Base-by-base conservation (phyloP, 1,140 invertebrate species). In the Tetragnatha versicolor region DNA sequence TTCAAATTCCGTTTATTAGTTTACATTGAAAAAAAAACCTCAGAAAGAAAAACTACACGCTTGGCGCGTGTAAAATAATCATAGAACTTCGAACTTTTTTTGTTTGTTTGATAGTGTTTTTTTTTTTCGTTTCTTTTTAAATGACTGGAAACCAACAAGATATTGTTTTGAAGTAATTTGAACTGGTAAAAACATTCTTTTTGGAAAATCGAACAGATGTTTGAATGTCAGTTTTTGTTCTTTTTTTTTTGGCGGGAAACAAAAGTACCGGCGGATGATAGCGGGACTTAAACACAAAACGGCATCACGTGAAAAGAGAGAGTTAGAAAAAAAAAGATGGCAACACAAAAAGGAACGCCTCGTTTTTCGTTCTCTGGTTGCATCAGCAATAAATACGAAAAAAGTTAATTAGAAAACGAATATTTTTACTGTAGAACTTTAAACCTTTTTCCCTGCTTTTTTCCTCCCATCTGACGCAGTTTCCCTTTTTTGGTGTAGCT, bases 391-490 rank as follows among this genome's bases (percentile, higher is more conserved):
- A 77, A 58, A 53, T 20, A 53, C 25, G 25, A 53, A 77, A 77
- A 77, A 77, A 77, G 73, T 77, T 77, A 77, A 77, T 77, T 77
- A 77, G 73, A 77, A 77, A 77, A 77, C 61, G 73, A 77, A 77
- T 65, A 77, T 77, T 77, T 77, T 77, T 77, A 65, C 60, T 53
- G 45, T 27, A 45, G 25, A 45, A 65, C 51, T 75, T 75, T 58
- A 45, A 73, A 61, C n/a, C 39, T 49, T 60, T 61, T 73, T 61
- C 49, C 29, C n/a, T n/a, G n/a, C n/a, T n/a, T n/a, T n/a, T n/a
- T n/a, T n/a, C n/a, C n/a, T n/a, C n/a, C n/a, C n/a, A n/a, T n/a
- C n/a, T n/a, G n/a, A n/a, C n/a, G n/a, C n/a, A n/a, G n/a, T n/a
- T n/a, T n/a, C n/a, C n/a, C n/a, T n/a, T n/a, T n/a, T n/a, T n/a